Conservation (phyloP, 2,113 vertebrate genomes). For the Carettochelys insculpta region DNA sequence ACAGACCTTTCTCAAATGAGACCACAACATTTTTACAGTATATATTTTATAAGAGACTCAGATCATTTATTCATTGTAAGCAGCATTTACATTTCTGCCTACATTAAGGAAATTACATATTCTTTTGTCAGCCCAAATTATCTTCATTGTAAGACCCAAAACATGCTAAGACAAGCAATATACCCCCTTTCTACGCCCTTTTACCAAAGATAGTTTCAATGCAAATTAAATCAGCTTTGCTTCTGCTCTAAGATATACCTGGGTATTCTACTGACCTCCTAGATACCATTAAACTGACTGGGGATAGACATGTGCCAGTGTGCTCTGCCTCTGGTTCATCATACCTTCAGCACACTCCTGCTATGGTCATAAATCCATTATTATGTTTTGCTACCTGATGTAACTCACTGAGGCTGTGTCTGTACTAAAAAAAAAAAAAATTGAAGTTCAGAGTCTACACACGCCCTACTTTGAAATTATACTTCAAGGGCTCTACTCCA, state of each 20-base stretch:
- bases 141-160: not conserved
- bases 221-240: not conserved
- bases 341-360: accelerated
- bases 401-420: not conserved
- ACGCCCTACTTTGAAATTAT: no score
- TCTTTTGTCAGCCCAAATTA: not conserved
- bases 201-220: not conserved
- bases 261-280: not conserved
- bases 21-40: not conserved
- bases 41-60: not conserved
- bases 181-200: not conserved
- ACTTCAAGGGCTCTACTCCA: no score
- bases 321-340: not conserved
- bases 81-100: not conserved
- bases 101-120: accelerated
- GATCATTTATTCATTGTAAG: not conserved
- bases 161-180: not conserved
- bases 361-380: not conserved
- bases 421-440: no score
- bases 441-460: no score
- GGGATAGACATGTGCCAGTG: not conserved
- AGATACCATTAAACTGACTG: not conserved
- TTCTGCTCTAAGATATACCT: not conserved
- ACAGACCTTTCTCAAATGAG: not conserved
- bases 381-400: not conserved